Conservation (phyloP, 2,113 vertebrate genomes). For the Caracal caracal region DNA sequence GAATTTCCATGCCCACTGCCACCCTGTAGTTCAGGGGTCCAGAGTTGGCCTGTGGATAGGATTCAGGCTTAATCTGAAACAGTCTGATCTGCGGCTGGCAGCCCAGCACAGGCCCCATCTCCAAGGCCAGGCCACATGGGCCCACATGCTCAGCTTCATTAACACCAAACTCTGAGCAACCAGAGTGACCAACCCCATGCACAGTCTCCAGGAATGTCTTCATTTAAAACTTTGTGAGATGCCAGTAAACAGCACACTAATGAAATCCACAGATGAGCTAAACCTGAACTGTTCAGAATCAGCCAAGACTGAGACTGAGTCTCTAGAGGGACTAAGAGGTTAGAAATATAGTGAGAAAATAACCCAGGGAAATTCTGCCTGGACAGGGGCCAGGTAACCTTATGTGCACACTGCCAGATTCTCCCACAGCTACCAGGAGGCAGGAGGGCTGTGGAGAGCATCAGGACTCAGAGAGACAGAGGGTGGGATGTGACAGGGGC, state of each 20-base stretch:
- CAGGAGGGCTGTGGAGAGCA: neutral
- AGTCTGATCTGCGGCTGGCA: neutral
- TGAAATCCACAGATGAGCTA: constrained; percentile 70
- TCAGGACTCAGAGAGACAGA: neutral
- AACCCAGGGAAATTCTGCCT: constrained; percentile 58
- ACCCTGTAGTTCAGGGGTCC: neutral
- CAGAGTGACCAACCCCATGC: neutral
- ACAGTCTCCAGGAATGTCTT: constrained; percentile 49
- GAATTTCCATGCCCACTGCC: neutral
- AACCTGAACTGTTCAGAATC: constrained; percentile 28
- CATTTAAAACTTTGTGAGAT: constrained; percentile 56
- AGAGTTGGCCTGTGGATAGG: neutral
- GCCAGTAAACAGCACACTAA: constrained; percentile 62
- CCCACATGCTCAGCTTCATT: neutral
- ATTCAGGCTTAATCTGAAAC: constrained; percentile 2
- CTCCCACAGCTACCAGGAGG: constrained; percentile 44
- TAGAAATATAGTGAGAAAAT: constrained; percentile 68
- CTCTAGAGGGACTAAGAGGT: constrained; percentile 49
- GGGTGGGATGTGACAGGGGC: neutral
- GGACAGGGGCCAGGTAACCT: constrained; percentile 50
- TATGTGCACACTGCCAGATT: constrained; percentile 35
- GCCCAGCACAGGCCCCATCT: neutral
- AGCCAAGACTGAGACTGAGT: constrained; percentile 43
- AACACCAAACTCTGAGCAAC: constrained; percentile 33
- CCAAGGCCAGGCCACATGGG: neutral